Base-by-base conservation (phyloP, 1,140 invertebrate genomes). In the Luehdorfia chinensis region DNA sequence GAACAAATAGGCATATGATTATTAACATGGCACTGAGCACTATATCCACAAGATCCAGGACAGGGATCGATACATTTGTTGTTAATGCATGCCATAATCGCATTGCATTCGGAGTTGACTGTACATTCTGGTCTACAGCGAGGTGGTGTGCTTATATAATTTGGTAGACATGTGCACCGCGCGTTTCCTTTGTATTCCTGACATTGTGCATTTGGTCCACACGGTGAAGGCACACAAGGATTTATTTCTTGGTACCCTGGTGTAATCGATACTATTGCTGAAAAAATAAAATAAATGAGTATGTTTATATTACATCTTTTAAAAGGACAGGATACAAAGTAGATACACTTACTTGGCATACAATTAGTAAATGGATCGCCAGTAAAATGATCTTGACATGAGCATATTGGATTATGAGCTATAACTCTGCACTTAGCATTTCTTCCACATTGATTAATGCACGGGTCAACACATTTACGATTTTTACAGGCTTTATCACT, bases 371-470 rank as follows among this genome's bases (percentile, higher is more conserved):
- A 85, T 5, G 83, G 78, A 71, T 86, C 79, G 11, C 94, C 94
- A 11, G 91, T 93, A 60, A 89, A 94, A 32, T 90, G 90, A 28
- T 90, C 78, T 4, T 87, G 79, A 70, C 94, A 95, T 41, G 89
- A 91, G 66, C 94, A 95, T 28, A 90, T 89, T 2, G 93, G 93
- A 37, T 91, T 79, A 66, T 95, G 94, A 56, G 92, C 91, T 4
- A 93, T 88, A 1, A 94, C 93, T 79, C 91, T 89, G 54, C 94
- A 94, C 36, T 91, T 87, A 8, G 93, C 91, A 77, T 94, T 94
- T 12, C 80, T 78, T n/a, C 92, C 94, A 71, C 94, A 95, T 54
- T 91, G 91, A 47, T 90, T 92, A 14, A 90, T 88, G 66, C 94
- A 95, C 15, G 93, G 93, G 78, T 95, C 89, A 37, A 89, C 86